Evolutionary conservation across 2,888 invertebrate genomes (phyloP), one percentile per base, ranked within the genome.

Genomic region (Salpingus planirostris): DNA sequence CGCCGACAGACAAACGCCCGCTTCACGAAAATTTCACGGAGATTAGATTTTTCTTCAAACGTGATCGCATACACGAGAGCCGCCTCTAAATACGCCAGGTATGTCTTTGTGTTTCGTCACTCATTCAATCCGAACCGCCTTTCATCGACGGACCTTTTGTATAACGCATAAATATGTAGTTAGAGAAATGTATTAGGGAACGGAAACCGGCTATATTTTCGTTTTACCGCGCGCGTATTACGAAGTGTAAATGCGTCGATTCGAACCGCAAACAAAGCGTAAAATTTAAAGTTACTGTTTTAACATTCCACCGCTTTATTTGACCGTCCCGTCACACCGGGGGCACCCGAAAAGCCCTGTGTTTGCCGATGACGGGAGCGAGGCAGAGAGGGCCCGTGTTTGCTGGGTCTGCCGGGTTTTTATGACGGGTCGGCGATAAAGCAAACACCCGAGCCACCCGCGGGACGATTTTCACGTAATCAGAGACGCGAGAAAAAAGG

Each of bases 11-110:
- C 43, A 40, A 43, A 42, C 38, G 31, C 36, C 31, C 28, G 36
- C 40, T 43, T 38, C 43, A 43, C 43, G 43, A 43, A 43, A 43
- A 43, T 43, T 43, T 43, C 40, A 43, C 40, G 43, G 38, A 34
- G 40, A 43, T 43, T 43, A 43, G 38, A 40, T 40, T 40, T 40
- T 40, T 36, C 43, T 38, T 35, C 40, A 40, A 40, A 37, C 40
- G 36, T 40, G 40, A 43, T 43, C 43, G 33, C 31, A n/a, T n/a
- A n/a, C n/a, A n/a, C n/a, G n/a, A n/a, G 33, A 38, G 36, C 37
- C 35, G 37, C 31, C 38, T 31, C 33, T 36, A 38, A 43, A 40
- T 36, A 33, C 43, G 31, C 32, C 40, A 31, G 40, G 40, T 36
- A 37, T 38, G 40, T 40, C 36, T 43, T 40, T 43, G 40, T 40